phyloP scores from a whole-genome alignment of 2,113 vertebrate genomes.

The Sceloporus undulatus region DNA sequence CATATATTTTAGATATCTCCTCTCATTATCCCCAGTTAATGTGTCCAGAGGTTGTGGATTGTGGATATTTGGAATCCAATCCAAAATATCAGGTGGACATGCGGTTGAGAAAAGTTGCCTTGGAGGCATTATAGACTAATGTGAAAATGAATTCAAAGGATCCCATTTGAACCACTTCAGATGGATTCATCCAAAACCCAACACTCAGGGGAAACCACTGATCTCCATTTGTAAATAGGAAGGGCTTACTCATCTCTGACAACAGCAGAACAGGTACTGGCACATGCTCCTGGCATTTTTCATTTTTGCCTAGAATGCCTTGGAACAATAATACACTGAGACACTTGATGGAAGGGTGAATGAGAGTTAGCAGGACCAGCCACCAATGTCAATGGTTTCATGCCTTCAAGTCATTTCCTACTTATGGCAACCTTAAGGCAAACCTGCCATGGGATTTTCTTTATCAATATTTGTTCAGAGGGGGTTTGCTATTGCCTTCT shows the following conservation, averaged over 20 bases:
- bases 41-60: no score
- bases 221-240: neutral
- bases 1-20: no score
- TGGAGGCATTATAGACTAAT: neutral
- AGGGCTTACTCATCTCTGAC: neutral
- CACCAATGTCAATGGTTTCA: neutral
- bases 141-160: neutral
- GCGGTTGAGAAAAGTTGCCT: neutral
- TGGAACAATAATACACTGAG: neutral
- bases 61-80: no score
- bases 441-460: no score
- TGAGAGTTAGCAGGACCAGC: neutral
- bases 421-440: no score
- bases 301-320: neutral
- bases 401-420: no score
- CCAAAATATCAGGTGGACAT: no score
- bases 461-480: no score
- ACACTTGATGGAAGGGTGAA: neutral
- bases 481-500: no score
- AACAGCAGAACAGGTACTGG: neutral
- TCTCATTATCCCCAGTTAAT: no score
- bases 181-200: neutral
- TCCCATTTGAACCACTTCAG: no score
- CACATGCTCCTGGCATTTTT: neutral
- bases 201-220: no score